Base-by-base conservation (phyloP, 2,888 invertebrate genomes). In the Diaphora mendica region DNA sequence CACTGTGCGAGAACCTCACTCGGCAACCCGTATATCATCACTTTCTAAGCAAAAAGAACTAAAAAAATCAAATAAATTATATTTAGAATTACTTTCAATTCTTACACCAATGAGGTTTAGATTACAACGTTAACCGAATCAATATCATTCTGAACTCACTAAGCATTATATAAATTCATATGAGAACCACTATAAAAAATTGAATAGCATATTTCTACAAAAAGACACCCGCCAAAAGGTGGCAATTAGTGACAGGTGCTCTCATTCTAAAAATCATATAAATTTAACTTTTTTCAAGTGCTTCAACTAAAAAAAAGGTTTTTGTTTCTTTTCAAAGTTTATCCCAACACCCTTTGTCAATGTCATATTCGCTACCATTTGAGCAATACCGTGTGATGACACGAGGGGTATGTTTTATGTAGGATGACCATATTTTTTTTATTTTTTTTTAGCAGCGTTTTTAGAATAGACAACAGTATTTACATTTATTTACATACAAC, bases 171-270 rank as follows among this genome's bases (percentile, higher is more conserved):
- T 77, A 72, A 82, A 75, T 74, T 73, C 70, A 76, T 73, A 64
- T 65, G 39, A 26, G 30, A 77, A 64, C 67, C 59, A 74, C 59
- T 68, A 35, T 76, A 78, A 76, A 73, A 69, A 69, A 42, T 8
- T 64, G 33, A 59, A 64, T 64, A 64, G 44, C 23, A 44, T 70
- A 64, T 86, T 83, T 86, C 82, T 89, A 87, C 88, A 88, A 91
- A 92, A 92, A 88, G 87, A 84, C 85, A 85, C 88, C 94, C 95
- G 95, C 93, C 94, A 92, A 94, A 94, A 94, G 94, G 92, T 94
- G 94, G 95, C 93, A 95, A 95, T 95, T 95, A 95, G 93, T 87
- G 91, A 95, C 95, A 95, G 95, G 95, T 95, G 94, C 91, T 91
- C 88, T 89, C 86, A 91, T 92, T 92, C 89, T 85, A 86, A 79